Conservation (phyloP, 2,113 vertebrate species). For the Excalfactoria chinensis region DNA sequence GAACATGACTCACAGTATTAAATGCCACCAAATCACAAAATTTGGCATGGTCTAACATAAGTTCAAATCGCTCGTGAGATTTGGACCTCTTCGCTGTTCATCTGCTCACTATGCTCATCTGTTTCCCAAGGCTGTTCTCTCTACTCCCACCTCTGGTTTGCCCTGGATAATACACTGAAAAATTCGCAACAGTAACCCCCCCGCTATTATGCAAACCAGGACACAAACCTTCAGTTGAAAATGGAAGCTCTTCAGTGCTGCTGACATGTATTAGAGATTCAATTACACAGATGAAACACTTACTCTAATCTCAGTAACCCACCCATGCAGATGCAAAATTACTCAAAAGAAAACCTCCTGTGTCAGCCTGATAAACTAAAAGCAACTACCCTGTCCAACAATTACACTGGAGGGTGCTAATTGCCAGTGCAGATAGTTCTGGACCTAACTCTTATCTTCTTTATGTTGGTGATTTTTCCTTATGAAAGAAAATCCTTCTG, state of each 20-base stretch:
- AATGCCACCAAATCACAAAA: neutral
- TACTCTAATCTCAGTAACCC: conserved; percentile 10
- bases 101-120: neutral
- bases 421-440: neutral
- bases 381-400: neutral
- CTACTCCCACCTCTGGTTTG: neutral
- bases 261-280: neutral
- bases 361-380: neutral
- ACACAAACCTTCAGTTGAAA: neutral
- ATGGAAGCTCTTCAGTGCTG: neutral
- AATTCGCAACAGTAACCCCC: neutral
- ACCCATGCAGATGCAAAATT: neutral
- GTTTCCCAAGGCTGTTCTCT: neutral
- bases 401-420: neutral
- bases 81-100: neutral
- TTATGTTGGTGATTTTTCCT: neutral
- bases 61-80: neutral
- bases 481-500: neutral
- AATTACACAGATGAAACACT: neutral
- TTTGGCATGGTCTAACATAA: neutral
- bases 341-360: neutral
- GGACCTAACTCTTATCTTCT: neutral
- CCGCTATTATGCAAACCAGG: neutral
- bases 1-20: neutral
- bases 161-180: neutral